Base-by-base conservation (phyloP, 2,888 invertebrate genomes). In the Cantharis lateralis region DNA sequence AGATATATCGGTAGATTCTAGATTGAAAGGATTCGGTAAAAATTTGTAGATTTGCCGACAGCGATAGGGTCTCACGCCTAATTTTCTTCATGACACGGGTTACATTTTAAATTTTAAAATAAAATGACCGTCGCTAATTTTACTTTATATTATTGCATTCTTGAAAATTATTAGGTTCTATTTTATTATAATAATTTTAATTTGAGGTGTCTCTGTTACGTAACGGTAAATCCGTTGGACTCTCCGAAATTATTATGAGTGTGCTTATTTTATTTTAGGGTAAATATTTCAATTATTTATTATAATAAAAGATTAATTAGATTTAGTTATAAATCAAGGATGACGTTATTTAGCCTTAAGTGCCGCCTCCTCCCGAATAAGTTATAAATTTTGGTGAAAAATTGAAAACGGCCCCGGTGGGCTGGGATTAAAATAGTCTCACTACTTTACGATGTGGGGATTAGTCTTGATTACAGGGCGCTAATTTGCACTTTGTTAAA, bases 371-470 rank as follows among this genome's bases (percentile, higher is more conserved):
- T 82, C 80, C 84, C 84, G 84, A 87, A 86, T 88, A 87, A 88
- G 87, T 88, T 87, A 87, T 87, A 87, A 87, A 87, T 87, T 85
- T 84, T 79, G 76, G 81, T 84, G 85, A 85, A 85, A 85, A 87
- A 86, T 86, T 85, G 85, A 85, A 84, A 84, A 82, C 80, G 79
- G 81, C 80, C 82, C 80, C 81, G 80, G 78, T 80, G 83, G 84
- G 84, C 82, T 81, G 83, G 84, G 83, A 87, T 87, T 86, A 85
- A 87, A 86, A 87, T 86, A 86, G 85, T 85, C 83, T 83, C 85
- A 84, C 86, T 87, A 87, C 85, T 87, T 87, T 87, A 87, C 85
- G 87, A 87, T 82, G 87, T 87, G 87, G 85, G 84, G 86, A 87
- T 83, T 84, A 82, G 82, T 81, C 81, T 83, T 84, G 86, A 86